phyloP scores from a whole-genome alignment of 2,797 vertebrate species.

The Sebastes oblongus region DNA sequence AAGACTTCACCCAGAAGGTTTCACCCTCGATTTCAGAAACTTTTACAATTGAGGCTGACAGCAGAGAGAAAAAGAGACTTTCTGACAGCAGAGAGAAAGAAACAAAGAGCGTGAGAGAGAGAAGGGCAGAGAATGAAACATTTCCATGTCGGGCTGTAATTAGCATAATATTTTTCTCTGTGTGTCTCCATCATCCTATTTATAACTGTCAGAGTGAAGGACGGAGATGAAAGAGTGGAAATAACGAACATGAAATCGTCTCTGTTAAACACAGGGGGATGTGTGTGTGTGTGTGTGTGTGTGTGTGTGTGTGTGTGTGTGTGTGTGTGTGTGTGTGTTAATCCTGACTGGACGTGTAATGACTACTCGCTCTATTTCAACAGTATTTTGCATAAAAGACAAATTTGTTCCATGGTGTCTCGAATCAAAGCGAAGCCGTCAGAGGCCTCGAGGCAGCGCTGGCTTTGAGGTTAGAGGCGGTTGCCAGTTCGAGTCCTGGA shows the following conservation, averaged over 20 bases:
- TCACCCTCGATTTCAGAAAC: constrained; percentile 31
- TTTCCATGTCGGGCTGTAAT: constrained; percentile 45
- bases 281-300: constrained; percentile 27
- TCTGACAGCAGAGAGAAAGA: constrained; percentile 8
- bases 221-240: constrained; percentile 54
- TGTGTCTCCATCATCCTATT: constrained; percentile 59
- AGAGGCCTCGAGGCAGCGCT: constrained; percentile 15
- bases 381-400: constrained; percentile 47
- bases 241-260: constrained; percentile 49
- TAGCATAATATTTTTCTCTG: constrained; percentile 54
- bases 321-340: constrained; percentile 28
- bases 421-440: constrained; percentile 48
- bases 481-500: constrained; percentile 45
- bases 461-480: constrained; percentile 50
- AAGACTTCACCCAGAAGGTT: constrained; percentile 32
- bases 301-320: constrained; percentile 25
- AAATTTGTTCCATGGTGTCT: constrained; percentile 35
- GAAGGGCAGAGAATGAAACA: constrained; percentile 20
- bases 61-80: constrained; percentile 6
- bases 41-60: constrained; percentile 6
- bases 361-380: constrained; percentile 46
- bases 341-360: constrained; percentile 47
- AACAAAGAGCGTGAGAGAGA: constrained; percentile 5
- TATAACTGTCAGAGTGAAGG: constrained; percentile 56
- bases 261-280: constrained; percentile 37